A percentile compares a stretch with the other conserved stretches of the same genome.
These are phyloP conservation scores for Drosophila paulistorum DNA, from an alignment of 1,140 invertebrate genomes.

Conservation along the genomic window DNA sequence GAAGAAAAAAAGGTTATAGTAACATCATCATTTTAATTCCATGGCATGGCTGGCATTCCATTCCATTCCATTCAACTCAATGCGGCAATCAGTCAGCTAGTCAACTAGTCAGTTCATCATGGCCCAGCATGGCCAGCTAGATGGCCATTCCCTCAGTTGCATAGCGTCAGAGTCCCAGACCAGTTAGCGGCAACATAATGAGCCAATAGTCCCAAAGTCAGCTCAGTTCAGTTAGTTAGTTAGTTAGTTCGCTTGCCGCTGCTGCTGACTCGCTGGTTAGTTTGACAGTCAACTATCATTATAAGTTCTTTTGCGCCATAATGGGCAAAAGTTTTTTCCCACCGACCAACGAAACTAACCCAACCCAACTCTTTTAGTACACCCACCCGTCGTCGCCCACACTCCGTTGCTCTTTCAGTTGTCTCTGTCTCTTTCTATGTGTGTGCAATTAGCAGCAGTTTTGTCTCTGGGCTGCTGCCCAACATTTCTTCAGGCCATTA, in stretches of 20 bases:
- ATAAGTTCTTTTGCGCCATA: conserved; percentile 75
- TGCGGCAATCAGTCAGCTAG: conserved; percentile 10
- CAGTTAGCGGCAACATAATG: conserved; percentile 61
- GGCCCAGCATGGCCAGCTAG: conserved; percentile 15
- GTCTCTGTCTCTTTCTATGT: conserved; percentile 16
- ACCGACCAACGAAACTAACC: background rate
- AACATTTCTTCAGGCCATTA: conserved; percentile 72
- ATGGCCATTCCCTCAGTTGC: conserved; percentile 31
- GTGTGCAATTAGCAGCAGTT: conserved; percentile 77
- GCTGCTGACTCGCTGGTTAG: conserved; percentile 58
- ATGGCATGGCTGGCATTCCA: conserved; percentile 2
- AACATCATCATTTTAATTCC: too few relatives aligned
- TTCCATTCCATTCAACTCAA: conserved; percentile 14
- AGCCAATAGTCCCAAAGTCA: conserved; percentile 58
- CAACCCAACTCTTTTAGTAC: background rate
- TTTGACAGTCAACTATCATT: conserved; percentile 80
- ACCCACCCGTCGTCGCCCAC: background rate
- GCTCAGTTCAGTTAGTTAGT: conserved; percentile 45
- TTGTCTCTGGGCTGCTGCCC: conserved; percentile 59
- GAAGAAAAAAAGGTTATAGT: background rate
- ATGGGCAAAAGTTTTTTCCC: conserved; percentile 66
- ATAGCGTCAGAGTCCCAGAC: conserved; percentile 14
- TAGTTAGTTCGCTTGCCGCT: conserved; percentile 53
- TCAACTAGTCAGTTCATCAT: conserved; percentile 29
- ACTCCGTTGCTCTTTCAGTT: background rate